Conservation (phyloP, 2,888 invertebrate genomes). For the Drosophila lutescens region DNA sequence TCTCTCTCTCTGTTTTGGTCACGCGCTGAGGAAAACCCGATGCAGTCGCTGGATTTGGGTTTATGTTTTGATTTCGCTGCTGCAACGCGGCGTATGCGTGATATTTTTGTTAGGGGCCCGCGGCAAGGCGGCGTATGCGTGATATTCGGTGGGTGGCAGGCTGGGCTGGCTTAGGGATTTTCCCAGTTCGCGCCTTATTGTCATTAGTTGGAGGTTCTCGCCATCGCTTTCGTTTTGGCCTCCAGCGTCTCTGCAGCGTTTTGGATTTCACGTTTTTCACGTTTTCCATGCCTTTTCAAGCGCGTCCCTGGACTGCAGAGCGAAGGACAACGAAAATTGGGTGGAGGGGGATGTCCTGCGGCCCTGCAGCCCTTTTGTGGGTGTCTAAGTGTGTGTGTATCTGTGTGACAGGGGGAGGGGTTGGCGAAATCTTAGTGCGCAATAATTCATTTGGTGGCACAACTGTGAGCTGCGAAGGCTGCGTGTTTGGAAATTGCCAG, state of each 20-base stretch:
- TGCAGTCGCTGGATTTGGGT: constrained; percentile 49
- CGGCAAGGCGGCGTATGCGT: constrained; percentile 40
- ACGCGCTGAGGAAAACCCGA: constrained; percentile 66
- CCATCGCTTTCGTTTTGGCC: constrained; percentile 51
- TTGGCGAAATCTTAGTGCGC: constrained; percentile 55
- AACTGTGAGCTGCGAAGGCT: constrained; percentile 46
- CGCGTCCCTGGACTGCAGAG: constrained; percentile 63
- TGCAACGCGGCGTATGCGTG: constrained; percentile 71
- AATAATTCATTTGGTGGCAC: constrained; percentile 66
- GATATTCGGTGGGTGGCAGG: constrained; percentile 6
- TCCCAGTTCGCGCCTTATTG: constrained; percentile 66
- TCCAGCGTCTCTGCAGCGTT: constrained; percentile 57
- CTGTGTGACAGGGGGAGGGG: constrained; percentile 4
- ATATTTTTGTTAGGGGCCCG: constrained; percentile 49
- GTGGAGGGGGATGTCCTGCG: constrained; percentile 19
- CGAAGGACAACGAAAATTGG: constrained; percentile 33
- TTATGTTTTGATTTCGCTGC: constrained; percentile 71
- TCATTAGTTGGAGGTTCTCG: constrained; percentile 49
- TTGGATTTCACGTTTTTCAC: constrained; percentile 19
- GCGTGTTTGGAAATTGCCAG: constrained; percentile 45
- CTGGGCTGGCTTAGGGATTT: constrained; percentile 8
- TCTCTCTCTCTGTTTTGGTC: constrained; percentile 54
- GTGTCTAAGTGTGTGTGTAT: constrained; percentile 13
- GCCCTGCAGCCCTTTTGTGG: constrained; percentile 12
- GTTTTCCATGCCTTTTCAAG: constrained; percentile 30